These are phyloP conservation scores for Junonia oenone DNA, from an alignment of 2,888 invertebrate species.

Conservation along the genomic window DNA sequence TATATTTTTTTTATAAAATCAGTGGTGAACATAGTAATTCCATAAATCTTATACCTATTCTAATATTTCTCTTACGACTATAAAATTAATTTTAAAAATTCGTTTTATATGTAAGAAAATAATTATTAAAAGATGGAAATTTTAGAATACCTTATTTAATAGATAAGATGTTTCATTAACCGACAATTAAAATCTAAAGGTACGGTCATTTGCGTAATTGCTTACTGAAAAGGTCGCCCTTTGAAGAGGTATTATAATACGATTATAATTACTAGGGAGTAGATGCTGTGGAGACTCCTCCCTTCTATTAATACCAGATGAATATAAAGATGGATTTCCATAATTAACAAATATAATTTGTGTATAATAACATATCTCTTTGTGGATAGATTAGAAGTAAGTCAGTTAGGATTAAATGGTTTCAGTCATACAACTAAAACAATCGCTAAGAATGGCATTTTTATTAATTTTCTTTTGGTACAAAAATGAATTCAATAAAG, in stretches of 20 bases:
- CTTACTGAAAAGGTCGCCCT: constrained; percentile 27
- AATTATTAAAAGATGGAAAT: background rate
- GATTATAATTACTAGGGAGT: constrained; percentile 16
- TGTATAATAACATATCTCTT: too few species aligned
- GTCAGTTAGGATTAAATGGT: too few species aligned
- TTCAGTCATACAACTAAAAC: too few species aligned
- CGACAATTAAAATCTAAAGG: constrained; percentile 32
- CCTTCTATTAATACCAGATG: background rate
- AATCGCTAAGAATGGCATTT: too few species aligned
- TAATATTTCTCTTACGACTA: background rate
- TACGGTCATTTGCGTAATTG: constrained; percentile 31
- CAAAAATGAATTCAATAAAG: too few species aligned
- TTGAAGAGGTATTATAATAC: constrained; percentile 20
- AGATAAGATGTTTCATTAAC: constrained; percentile 29
- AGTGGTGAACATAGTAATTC: too few species aligned
- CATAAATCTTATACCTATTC: background rate
- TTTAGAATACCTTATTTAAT: background rate
- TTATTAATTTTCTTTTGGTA: too few species aligned
- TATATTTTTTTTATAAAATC: too few species aligned
- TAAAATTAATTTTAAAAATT: too few species aligned
- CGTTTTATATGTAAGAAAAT: background rate
- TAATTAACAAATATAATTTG: too few species aligned
- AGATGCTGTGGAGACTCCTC: background rate
- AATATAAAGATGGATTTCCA: background rate
- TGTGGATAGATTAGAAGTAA: too few species aligned